Base-by-base conservation (phyloP, 2,888 invertebrate species). In the Lagria hirta region DNA sequence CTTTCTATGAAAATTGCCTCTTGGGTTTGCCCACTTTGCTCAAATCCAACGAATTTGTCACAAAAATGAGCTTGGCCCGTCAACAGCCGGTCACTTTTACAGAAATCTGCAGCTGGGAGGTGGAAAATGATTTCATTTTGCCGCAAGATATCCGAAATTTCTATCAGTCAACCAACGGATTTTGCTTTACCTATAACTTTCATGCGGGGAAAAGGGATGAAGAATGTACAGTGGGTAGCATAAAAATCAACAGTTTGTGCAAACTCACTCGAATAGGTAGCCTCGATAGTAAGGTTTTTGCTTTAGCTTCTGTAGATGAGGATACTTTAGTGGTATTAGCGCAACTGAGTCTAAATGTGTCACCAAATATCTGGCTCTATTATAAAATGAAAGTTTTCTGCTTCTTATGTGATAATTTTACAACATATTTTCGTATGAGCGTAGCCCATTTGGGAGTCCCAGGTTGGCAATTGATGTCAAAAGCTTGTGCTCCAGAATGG, bases 361-460 rank as follows among this genome's bases (percentile, higher is more conserved):
- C 52, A 10, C 64, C 66, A 1, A 63, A 52, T 15, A 57, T 70
- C 13, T 70, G 69, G 69, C 45, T 69, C 3, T 63, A 58, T 34
- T 58, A 49, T 15, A 52, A 50, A 7, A 54, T 56, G 4, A 61
- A 78, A 16, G 77, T 80, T 8, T 94, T 92, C 86, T 85, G 88
- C 51, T 87, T 83, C 73, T 72, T 95, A 32, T 86, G 93, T 0
- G 83, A 86, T 36, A 83, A 82, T 13, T 92, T 95, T 62, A 84
- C 85, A 6, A 81, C 86, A 50, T 95, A 94, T 68, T 85, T 92
- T 59, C 78, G 93, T 43, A 88, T 94, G 84, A 82, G 90, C 66
- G 74, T 95, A 21, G 88, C 88, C 2, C 92, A 95, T 66, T 77
- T 93, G 29, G 95, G 94, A 0, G 74, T 95, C 40, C 93, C 93